These are phyloP conservation scores for Dryomyza anilis DNA, from an alignment of 2,888 invertebrate species.

Conservation along the genomic window DNA sequence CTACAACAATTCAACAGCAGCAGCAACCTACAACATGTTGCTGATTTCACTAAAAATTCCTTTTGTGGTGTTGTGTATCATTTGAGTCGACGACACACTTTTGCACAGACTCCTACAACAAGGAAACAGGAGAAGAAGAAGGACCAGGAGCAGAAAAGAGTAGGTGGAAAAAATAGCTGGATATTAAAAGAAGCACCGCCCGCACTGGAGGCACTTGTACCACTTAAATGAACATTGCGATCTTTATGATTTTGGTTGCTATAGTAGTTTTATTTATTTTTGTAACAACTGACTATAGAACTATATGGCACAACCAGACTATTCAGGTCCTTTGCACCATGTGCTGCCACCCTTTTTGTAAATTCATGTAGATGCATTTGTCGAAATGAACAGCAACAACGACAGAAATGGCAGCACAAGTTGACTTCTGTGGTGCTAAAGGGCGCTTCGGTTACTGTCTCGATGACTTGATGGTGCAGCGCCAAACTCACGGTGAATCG, in stretches of 20 bases:
- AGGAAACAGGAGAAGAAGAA: background rate
- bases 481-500: background rate
- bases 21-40: too few relatives aligned
- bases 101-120: too few relatives aligned
- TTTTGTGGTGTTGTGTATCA: too few relatives aligned
- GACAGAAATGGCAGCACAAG: background rate
- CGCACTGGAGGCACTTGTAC: conserved; percentile 30
- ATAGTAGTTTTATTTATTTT: conserved; percentile 15
- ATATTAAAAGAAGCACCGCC: background rate
- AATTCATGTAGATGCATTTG: conserved; percentile 32
- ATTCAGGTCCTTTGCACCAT: too few relatives aligned
- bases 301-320: too few relatives aligned
- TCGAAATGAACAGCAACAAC: conserved; percentile 11
- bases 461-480: background rate
- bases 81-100: too few relatives aligned
- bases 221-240: conserved; percentile 32
- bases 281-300: too few relatives aligned
- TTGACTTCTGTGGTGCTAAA: conserved; percentile 35
- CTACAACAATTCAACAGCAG: too few relatives aligned
- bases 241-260: conserved; percentile 26
- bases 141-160: conserved; percentile 9
- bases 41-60: too few relatives aligned
- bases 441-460: conserved; percentile 33
- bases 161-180: too few relatives aligned
- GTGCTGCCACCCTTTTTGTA: conserved; percentile 30